These are phyloP conservation scores for Adelognathus sp. DNA, from an alignment of 2,888 invertebrate genomes.

Conservation along the genomic window DNA sequence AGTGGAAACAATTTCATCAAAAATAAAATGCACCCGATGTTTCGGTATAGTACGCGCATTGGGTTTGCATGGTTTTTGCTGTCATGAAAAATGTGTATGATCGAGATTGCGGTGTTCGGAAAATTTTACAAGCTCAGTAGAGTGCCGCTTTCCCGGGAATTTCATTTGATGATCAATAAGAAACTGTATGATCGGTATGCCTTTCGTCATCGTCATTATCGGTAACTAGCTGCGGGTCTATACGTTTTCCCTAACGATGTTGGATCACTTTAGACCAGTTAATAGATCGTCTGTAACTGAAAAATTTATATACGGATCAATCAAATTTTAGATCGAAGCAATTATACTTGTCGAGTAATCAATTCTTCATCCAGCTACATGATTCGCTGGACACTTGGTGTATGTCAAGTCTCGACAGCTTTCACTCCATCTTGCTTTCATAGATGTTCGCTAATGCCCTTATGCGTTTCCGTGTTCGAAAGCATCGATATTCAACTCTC, in stretches of 20 bases:
- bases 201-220: not conserved
- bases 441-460: not conserved
- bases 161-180: not conserved
- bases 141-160: not conserved
- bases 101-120: not conserved
- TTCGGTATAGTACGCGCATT: not conserved
- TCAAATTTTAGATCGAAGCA: not conserved
- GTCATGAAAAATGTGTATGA: not conserved
- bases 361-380: not conserved
- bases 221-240: not conserved
- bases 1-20: not conserved
- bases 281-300: not conserved
- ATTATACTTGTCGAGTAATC: not conserved
- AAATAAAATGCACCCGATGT: not conserved
- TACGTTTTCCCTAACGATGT: not conserved
- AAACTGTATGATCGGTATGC: too few relatives aligned
- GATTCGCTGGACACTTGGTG: not conserved
- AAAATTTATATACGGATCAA: not conserved
- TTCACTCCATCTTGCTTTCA: not conserved
- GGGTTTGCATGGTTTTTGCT: not conserved
- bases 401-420: not conserved
- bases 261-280: not conserved
- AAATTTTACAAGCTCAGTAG: not conserved
- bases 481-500: not conserved
- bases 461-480: not conserved